phyloP scores from a whole-genome alignment of 2,113 vertebrate genomes.

The Cyprinus carpio region DNA sequence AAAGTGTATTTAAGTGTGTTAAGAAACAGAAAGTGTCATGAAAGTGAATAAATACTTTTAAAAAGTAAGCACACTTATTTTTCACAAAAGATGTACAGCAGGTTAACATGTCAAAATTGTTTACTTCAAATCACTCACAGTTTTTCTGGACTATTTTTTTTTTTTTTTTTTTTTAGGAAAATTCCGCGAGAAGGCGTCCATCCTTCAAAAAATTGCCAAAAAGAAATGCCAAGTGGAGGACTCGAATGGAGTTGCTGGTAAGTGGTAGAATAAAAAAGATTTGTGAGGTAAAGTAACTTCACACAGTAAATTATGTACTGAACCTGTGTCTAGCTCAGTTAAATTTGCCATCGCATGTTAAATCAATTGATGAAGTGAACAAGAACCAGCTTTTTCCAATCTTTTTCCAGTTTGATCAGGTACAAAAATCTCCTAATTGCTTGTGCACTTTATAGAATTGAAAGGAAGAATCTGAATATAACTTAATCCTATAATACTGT shows the following conservation, averaged over 20 bases:
- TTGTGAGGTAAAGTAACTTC: not conserved
- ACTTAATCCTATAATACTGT: not conserved
- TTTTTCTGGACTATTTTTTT: slow-evolving; percentile 58
- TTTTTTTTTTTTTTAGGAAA: slow-evolving; percentile 81
- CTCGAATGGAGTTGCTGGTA: slow-evolving; percentile 89
- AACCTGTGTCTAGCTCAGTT: not conserved
- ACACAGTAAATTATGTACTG: not conserved
- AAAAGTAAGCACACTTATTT: not conserved
- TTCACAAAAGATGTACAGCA: not conserved
- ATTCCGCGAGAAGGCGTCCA: slow-evolving; percentile 96
- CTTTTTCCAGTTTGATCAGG: not conserved
- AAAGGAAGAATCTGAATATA: not conserved
- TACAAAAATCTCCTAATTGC: not conserved
- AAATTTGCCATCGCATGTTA: not conserved
- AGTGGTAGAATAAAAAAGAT: slow-evolving; percentile 51
- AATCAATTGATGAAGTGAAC: not conserved
- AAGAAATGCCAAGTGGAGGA: slow-evolving; percentile 98
- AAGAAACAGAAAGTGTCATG: not conserved
- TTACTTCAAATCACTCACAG: not conserved
- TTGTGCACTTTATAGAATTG: not conserved
- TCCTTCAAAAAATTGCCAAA: slow-evolving; percentile 98
- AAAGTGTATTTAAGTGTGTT: not conserved
- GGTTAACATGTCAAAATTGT: not conserved
- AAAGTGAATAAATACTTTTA: not conserved
- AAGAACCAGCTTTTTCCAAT: not conserved